Evolutionary conservation across 2,888 invertebrate genomes (phyloP).

Genomic region (Adelognathus sp.): DNA sequence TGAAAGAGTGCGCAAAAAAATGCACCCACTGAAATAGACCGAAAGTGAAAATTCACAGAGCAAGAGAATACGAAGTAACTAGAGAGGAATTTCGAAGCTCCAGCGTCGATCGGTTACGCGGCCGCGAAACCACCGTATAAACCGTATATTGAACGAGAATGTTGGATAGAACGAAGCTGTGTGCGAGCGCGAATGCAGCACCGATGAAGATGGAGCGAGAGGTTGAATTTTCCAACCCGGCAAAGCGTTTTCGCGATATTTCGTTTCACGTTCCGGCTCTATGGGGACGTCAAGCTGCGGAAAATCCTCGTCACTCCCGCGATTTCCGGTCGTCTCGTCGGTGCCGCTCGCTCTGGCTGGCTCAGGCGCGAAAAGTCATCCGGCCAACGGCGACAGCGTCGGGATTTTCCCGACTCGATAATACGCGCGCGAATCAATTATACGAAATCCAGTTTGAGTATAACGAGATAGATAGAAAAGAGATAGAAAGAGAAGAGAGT

Average conservation of each 20-base stretch:
- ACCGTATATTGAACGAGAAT: conserved; percentile 1
- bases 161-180: no score
- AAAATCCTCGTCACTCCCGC: conserved; percentile 23
- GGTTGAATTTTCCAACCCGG: background rate
- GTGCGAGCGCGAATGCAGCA: background rate
- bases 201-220: background rate
- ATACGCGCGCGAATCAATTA: conserved; percentile 20
- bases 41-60: background rate
- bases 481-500: no score
- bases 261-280: conserved; percentile 27
- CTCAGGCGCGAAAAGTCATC: background rate
- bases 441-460: conserved; percentile 1
- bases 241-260: conserved; percentile 38
- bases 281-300: conserved; percentile 3
- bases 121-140: conserved; percentile 1
- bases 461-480: no score
- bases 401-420: background rate
- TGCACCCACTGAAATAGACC: no score
- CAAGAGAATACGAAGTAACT: conserved; percentile 4
- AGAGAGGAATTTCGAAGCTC: conserved; percentile 30
- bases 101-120: conserved; percentile 31
- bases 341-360: background rate
- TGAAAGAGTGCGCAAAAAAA: no score
- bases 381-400: background rate
- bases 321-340: background rate